A percentile compares a stretch with the other conserved stretches of the same genome.
phyloP scores from a whole-genome alignment of 2,113 vertebrate species.

The Equus quagga region DNA sequence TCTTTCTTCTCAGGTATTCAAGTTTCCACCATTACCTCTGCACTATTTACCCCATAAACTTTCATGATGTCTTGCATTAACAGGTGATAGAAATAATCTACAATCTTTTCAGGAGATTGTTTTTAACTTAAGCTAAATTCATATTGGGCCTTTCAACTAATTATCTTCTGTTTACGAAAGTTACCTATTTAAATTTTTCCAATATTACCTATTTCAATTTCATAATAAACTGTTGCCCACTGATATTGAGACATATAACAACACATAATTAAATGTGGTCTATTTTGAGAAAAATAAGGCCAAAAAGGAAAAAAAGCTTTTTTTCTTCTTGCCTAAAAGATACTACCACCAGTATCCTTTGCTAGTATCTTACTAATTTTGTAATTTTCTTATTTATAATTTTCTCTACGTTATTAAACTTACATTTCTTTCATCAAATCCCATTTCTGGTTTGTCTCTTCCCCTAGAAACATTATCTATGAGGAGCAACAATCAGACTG shows the following conservation, averaged over 20 bases:
- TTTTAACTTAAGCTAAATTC: neutral
- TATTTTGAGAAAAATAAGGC: neutral
- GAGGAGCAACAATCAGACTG: neutral
- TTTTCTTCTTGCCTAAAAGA: neutral
- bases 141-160: neutral
- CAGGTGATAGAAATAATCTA: neutral
- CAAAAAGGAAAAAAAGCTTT: neutral
- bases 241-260: neutral
- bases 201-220: neutral
- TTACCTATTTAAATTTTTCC: neutral
- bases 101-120: neutral
- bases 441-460: no score
- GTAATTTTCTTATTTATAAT: neutral
- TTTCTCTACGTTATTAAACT: neutral
- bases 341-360: neutral
- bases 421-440: neutral
- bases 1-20: neutral
- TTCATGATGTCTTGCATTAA: neutral
- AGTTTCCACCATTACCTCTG: neutral
- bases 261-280: neutral
- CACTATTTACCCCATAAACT: neutral
- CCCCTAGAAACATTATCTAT: neutral
- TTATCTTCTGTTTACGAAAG: neutral
- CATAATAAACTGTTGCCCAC: neutral
- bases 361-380: no score